These are phyloP conservation scores for Apocheima hispidaria DNA, from an alignment of 2,888 invertebrate genomes.

Conservation along the genomic window DNA sequence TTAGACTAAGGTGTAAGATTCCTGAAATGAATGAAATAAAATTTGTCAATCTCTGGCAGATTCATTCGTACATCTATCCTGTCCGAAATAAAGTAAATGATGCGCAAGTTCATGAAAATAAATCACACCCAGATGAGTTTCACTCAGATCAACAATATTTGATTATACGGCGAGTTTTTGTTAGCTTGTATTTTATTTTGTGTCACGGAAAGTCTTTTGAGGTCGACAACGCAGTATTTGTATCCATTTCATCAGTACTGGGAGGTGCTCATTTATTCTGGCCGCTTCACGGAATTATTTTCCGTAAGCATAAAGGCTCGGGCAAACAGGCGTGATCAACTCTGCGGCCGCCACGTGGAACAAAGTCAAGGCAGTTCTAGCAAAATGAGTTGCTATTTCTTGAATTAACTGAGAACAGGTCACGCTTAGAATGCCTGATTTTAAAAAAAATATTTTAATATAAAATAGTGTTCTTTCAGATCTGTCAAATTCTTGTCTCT, in stretches of 20 bases:
- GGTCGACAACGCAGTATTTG: conserved; percentile 11
- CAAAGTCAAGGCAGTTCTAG: too few species aligned
- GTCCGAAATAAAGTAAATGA: background rate
- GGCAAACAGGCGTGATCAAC: background rate
- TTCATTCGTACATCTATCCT: too few species aligned
- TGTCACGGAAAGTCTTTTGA: conserved; percentile 6
- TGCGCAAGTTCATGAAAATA: background rate
- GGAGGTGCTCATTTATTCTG: conserved; percentile 5
- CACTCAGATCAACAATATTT: background rate
- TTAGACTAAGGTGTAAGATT: too few species aligned
- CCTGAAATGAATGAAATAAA: too few species aligned
- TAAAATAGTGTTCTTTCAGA: too few species aligned
- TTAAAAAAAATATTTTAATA: too few species aligned
- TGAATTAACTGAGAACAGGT: too few species aligned
- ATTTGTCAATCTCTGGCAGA: too few species aligned
- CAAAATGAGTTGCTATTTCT: too few species aligned
- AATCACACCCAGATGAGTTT: background rate
- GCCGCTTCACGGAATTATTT: conserved; percentile 12
- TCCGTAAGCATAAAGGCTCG: background rate
- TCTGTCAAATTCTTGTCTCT: too few species aligned
- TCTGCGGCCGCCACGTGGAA: background rate
- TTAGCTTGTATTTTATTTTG: background rate
- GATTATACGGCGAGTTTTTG: conserved; percentile 1
- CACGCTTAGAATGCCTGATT: too few species aligned
- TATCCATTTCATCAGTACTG: conserved; percentile 11